These are phyloP conservation scores for Sander lucioperca DNA, from an alignment of 2,113 vertebrate species.

Conservation along the genomic window DNA sequence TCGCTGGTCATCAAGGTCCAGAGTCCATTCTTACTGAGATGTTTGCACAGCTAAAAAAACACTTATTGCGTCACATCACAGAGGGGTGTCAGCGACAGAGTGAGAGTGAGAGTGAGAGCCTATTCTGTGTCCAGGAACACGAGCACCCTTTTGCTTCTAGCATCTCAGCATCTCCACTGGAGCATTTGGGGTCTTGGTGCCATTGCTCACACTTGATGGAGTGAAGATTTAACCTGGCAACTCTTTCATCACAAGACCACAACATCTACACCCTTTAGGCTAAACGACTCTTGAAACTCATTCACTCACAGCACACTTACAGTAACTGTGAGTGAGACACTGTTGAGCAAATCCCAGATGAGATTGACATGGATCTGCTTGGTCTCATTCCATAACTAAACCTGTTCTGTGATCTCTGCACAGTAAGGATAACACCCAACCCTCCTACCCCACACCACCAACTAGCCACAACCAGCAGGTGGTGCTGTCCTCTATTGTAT, in stretches of 20 bases:
- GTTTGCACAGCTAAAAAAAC: slow-evolving; percentile 70
- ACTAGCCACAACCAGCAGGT: slow-evolving; percentile 77
- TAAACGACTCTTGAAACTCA: slow-evolving; percentile 4
- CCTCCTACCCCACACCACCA: slow-evolving; percentile 36
- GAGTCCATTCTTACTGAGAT: slow-evolving; percentile 66
- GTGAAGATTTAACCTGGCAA: not conserved
- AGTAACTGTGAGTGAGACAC: slow-evolving; percentile 13
- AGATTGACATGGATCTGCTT: slow-evolving; percentile 27
- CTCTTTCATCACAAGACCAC: slow-evolving; percentile 5
- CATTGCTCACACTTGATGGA: slow-evolving; percentile 14
- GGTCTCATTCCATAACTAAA: slow-evolving; percentile 30
- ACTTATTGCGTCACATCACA: slow-evolving; percentile 57
- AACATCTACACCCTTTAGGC: slow-evolving; percentile 9
- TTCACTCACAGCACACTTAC: slow-evolving; percentile 21
- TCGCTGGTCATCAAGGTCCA: slow-evolving; percentile 62
- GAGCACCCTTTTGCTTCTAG: not conserved
- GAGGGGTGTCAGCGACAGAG: slow-evolving; percentile 47
- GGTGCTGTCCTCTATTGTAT: slow-evolving; percentile 82
- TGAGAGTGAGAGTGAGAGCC: slow-evolving; percentile 8
- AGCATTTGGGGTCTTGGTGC: not conserved
- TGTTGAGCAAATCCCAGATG: slow-evolving; percentile 29
- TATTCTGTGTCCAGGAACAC: not conserved
- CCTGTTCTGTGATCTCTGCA: slow-evolving; percentile 11
- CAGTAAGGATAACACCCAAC: not conserved
- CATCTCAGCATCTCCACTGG: not conserved